Base-by-base conservation (phyloP, 2,888 invertebrate genomes). In the Hanleya hanleyi region DNA sequence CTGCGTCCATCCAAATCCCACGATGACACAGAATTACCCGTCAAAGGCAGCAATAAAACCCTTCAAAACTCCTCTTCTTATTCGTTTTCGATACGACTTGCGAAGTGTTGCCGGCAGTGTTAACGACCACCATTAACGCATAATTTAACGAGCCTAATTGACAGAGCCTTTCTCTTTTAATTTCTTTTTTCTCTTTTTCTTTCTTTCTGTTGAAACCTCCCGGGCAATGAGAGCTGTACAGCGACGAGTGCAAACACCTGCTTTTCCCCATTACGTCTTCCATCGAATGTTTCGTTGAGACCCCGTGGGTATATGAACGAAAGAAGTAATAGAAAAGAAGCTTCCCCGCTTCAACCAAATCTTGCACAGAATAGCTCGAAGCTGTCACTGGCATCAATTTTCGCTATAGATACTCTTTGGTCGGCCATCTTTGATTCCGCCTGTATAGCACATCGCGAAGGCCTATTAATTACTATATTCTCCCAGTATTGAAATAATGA, bases 91-190 rank as follows among this genome's bases (percentile, higher is more conserved):
- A 57, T 57, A 57, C 57, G 22, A 32, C 57, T 57, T 18, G 29
- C 26, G 29, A 57, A 57, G 57, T 29, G 29, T 29, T 15, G 57
- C 57, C 57, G 22, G 32, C 4, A 57, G 57, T 22, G 29, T 4
- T 47, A 47, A 47, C 47, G 22, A 15, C 29, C 57, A 29, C 57
- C 57, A 57, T 57, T 57, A 57, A 22, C 57, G 29, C 57, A 57
- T 57, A 18, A 57, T 57, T 57, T 57, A 57, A 57, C 57, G 57
- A 57, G 29, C 22, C 57, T 57, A 57, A 57, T 57, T 57, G 57
- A 57, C 57, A 57, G 57, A 29, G n/a, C 29, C 57, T 57, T 57
- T 57, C 22, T 57, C 26, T 22, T 26, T 32, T 57, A 57, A 57
- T 57, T 57, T 57, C 57, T 57, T 26, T 32, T 15, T 32, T 57